Percentiles rank a stretch among this genome's conserved stretches.
These are phyloP conservation scores for Capitella teleta DNA, from an alignment of 1,140 invertebrate species.

Conservation along the genomic window DNA sequence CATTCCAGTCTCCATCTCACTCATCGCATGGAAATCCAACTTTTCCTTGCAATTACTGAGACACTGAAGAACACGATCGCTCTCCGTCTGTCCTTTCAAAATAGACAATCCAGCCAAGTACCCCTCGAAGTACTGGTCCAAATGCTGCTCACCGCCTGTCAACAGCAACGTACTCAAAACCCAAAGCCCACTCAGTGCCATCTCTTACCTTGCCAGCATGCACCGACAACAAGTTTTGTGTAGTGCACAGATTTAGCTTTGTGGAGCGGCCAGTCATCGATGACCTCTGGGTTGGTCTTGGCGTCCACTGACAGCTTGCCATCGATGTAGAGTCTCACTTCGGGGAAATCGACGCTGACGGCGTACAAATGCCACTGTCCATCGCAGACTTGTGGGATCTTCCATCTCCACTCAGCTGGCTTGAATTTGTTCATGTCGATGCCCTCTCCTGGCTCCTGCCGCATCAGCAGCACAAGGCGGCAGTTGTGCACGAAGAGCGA, in stretches of 20 bases:
- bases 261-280: conserved; percentile 99
- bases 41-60: conserved; percentile 76
- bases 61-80: conserved; percentile 67
- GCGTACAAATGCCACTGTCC: conserved; percentile 98
- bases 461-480: conserved; percentile 78
- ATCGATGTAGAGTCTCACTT: conserved; percentile 75
- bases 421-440: conserved; percentile 87
- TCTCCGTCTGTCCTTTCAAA: conserved; percentile 65
- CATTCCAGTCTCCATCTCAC: conserved; percentile 57
- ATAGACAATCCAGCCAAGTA: conserved; percentile 77
- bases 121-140: conserved; percentile 76
- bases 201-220: conserved; percentile 82
- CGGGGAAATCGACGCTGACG: conserved; percentile 75
- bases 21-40: conserved; percentile 64
- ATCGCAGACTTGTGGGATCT: conserved; percentile 67
- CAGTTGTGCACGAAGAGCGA: conserved; percentile 93
- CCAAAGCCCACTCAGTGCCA: background rate
- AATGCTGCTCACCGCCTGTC: conserved; percentile 66
- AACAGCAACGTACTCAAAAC: background rate
- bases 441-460: conserved; percentile 82
- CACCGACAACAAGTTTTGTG: conserved; percentile 85
- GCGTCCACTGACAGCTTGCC: conserved; percentile 69
- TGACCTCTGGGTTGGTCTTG: conserved; percentile 84
- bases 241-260: conserved; percentile 57
- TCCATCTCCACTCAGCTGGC: conserved; percentile 86